Base-by-base conservation (phyloP, 2,113 vertebrate species). In the Glaucidium brasilianum region DNA sequence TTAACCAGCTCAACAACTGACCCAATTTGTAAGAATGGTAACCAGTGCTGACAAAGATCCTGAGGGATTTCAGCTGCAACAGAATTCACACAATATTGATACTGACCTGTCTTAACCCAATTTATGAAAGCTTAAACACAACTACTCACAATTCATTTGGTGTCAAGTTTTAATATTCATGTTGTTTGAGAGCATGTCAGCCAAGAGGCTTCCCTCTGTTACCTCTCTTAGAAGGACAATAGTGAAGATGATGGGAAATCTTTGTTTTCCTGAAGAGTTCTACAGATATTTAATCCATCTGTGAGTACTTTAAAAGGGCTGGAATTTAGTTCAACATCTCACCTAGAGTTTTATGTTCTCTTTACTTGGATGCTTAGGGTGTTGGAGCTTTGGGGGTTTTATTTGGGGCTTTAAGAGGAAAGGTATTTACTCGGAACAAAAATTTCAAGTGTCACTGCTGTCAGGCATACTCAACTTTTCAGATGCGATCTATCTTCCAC, bases 101-200 rank as follows among this genome's bases (percentile, higher is more conserved):
- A 66, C 3, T 10, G 23, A 56, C 19, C 22, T n/a, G 63, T 20
- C 59, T 60, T 84, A 62, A 56, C 56, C 4, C 11, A 85, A 27
- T 6, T 52, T 35, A 73, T 0, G 0, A 1, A 64, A 93, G 34
- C 25, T 90, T 73, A 80, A 93, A 90, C 1, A 0, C 5, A 87
- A 58, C 22, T 59, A 41, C 15, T 86, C 19, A 29, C 12, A 69
- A 45, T 9, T 69, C 20, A 35, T 32, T 56, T 56, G 6, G 47
- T 39, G 23, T 17, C 3, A 2, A 47, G 59, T 47, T 81, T 62
- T 58, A 76, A 14, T 26, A 85, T 27, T 55, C n/a, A 21, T 8
- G 62, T 12, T 58, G 50, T 41, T 85, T 86, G 30, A 89, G 52
- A 71, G n/a, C 22, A 27, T 6, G 15, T 19, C 76, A 91, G 23